Evolutionary conservation across 92 coral and sea anemone genomes (phyloP).

Genomic region (Heliopora coerulea): DNA sequence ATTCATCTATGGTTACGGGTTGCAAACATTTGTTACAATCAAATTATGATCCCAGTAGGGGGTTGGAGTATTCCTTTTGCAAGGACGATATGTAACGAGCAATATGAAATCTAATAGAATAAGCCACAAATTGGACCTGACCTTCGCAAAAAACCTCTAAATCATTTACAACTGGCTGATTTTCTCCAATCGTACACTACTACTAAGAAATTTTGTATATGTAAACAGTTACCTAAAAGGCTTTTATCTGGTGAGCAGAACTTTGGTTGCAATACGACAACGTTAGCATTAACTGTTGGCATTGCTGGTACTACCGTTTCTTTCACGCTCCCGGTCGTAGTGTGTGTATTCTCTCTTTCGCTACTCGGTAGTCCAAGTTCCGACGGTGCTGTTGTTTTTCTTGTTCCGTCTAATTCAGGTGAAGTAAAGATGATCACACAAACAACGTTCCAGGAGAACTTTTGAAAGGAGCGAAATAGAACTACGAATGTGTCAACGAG

Average conservation of each 20-base stretch:
- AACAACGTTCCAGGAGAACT: background rate
- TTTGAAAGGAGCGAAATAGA: background rate
- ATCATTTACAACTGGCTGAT: no score
- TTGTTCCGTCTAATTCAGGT: background rate
- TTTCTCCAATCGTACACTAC: no score
- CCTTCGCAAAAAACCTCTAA: no score
- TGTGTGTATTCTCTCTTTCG: background rate
- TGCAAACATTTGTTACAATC: no score
- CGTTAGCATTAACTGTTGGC: slow-evolving; percentile 5
- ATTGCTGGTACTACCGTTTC: background rate
- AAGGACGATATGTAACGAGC: no score
- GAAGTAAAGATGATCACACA: background rate
- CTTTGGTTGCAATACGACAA: background rate
- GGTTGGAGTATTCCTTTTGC: no score
- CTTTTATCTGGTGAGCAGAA: background rate
- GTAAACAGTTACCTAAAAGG: slow-evolving; percentile 17
- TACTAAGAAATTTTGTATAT: no score
- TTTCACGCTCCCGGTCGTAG: background rate
- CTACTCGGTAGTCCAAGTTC: background rate
- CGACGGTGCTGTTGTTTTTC: background rate
- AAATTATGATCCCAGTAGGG: no score
- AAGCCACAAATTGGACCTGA: no score
- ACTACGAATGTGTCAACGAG: background rate
- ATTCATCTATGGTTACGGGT: no score
- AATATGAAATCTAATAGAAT: no score